Base-by-base conservation (phyloP, 2,888 invertebrate genomes). In the Acanthosepion pharaonis region DNA sequence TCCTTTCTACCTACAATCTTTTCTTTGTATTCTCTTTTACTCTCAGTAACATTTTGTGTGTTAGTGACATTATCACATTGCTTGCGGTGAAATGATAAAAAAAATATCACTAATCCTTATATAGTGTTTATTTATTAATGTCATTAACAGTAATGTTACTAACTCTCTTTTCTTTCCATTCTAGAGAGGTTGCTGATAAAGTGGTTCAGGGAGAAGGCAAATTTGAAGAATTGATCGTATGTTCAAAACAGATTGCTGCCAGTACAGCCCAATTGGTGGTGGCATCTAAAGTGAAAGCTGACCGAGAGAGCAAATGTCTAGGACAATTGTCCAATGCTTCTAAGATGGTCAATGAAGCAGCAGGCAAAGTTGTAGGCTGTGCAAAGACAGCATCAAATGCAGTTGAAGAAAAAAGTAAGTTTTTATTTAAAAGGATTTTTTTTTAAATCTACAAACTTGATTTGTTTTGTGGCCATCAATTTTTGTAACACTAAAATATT, bases 251-350 rank as follows among this genome's bases (percentile, higher is more conserved):
- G 97, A 99, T 99, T 95, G 99, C 99, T 94, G 99, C 99, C 95
- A 99, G 98, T 96, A 99, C 99, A 2, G 99, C 99, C 94, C 99
- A 99, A 97, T 98, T 99, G 95, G 99, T 99, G 94, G 99, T 99
- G 0, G 99, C 99, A 28, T 99, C 99, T 95, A 98, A 97, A 95
- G 99, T 99, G 18, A 99, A 99, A 97, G 99, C 99, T 0, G 98
- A 99, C 96, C 98, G 98, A 96, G 98, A 98, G 95, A 98, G 99
- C 96, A 98, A 98, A 96, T 98, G 98, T 97, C 98, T 99, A 95
- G 97, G 98, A n/a, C 98, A 98, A 91, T 98, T 99, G 95, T 98
- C 99, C 0, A 98, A 98, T 95, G 99, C 99, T 1, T 99, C 99
- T 25, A 98, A 98, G 95, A 98, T 98, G 95, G 99, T 99, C 0